phyloP scores from a whole-genome alignment of 2,113 vertebrate species.

The Anthoscopus minutus region DNA sequence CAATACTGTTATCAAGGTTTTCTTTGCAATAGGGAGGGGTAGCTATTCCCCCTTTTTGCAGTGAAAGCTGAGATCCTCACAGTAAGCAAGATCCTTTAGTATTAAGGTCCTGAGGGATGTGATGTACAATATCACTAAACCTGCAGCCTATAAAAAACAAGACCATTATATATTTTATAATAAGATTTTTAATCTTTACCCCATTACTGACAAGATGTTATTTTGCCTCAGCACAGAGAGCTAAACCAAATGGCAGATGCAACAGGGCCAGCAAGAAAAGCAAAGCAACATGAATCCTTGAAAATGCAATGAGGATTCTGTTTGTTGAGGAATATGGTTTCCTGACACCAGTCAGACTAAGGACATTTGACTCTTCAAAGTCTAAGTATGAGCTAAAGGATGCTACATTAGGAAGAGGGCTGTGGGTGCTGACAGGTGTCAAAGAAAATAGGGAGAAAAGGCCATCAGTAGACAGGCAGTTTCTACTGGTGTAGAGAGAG shows the following conservation, averaged over 20 bases:
- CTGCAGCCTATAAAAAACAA: background rate
- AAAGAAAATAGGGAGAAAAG: background rate
- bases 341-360: background rate
- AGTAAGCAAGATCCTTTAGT: background rate
- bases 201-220: background rate
- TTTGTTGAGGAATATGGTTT: background rate
- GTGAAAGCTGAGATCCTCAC: background rate
- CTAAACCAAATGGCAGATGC: background rate
- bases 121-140: background rate
- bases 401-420: background rate
- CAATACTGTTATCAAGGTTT: background rate
- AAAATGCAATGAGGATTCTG: background rate
- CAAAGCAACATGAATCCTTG: background rate
- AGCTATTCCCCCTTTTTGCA: background rate
- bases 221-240: background rate
- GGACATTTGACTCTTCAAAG: background rate
- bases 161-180: background rate
- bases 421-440: background rate
- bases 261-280: background rate
- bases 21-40: background rate
- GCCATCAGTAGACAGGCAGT: background rate
- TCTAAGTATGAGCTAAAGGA: background rate
- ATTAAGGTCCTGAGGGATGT: background rate
- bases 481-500: background rate
- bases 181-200: background rate